A percentile compares a stretch with the other conserved stretches of the same genome.
These are phyloP conservation scores for Sitta carolinensis DNA, from an alignment of 2,797 vertebrate genomes.

Conservation along the genomic window DNA sequence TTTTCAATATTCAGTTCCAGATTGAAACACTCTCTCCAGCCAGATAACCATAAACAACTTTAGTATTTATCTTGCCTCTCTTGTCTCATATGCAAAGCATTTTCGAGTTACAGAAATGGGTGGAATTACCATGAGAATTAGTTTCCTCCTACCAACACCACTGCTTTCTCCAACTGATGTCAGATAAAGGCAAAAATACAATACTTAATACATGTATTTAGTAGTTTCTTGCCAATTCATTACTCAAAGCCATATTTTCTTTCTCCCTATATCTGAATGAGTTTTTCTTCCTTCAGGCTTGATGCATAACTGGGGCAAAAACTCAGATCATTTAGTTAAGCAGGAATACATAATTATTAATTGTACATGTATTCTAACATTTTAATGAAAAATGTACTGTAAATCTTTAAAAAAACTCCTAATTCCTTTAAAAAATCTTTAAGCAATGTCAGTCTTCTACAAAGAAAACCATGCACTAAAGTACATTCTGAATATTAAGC, in stretches of 20 bases:
- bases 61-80: background rate
- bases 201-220: background rate
- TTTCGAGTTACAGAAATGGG: constrained; percentile 33
- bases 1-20: constrained; percentile 3
- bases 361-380: background rate
- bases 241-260: background rate
- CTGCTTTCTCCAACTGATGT: constrained; percentile 13
- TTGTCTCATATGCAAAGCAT: constrained; percentile 12
- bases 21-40: background rate
- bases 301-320: background rate
- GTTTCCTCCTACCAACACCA: background rate
- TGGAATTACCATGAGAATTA: constrained; percentile 15
- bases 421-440: background rate
- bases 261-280: background rate
- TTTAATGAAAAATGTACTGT: background rate
- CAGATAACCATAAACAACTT: constrained; percentile 30
- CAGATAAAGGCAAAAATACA: constrained; percentile 40
- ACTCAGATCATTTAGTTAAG: background rate
- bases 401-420: background rate
- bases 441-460: background rate
- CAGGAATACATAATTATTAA: background rate
- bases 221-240: constrained; percentile 23
- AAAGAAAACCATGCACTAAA: background rate
- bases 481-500: background rate
- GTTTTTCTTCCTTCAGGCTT: background rate